Percentiles rank a stretch among this genome's conserved stretches.
phyloP scores from a whole-genome alignment of 2,888 invertebrate species.

The Ormyrus nitidulus region DNA sequence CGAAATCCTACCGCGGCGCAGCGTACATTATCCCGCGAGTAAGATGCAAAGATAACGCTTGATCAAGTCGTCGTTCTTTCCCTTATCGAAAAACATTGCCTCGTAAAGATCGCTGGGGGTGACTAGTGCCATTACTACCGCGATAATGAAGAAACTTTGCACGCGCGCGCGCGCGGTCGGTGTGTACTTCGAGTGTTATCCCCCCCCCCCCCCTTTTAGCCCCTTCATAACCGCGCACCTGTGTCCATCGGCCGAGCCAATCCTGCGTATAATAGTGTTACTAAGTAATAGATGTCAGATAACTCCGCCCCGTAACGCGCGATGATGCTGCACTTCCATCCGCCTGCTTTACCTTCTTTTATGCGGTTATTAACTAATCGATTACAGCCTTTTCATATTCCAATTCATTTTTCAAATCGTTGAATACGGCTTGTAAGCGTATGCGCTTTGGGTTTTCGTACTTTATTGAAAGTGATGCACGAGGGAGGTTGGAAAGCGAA shows the following conservation, averaged over 20 bases:
- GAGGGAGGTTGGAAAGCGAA: too few relatives aligned
- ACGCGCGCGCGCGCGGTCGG: not conserved
- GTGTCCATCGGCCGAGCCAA: conserved; percentile 46
- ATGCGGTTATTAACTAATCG: conserved; percentile 34
- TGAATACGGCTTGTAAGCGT: not conserved
- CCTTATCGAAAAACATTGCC: not conserved
- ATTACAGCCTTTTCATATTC: conserved; percentile 36
- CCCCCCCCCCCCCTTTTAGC: not conserved
- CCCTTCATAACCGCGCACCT: conserved; percentile 44
- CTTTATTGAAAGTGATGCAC: too few relatives aligned
- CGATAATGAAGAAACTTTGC: conserved; percentile 48
- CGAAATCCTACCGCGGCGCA: not conserved
- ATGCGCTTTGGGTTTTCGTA: not conserved
- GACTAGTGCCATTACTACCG: conserved; percentile 8
- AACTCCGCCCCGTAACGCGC: conserved; percentile 50
- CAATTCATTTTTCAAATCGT: conserved; percentile 11
- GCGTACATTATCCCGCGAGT: too few relatives aligned
- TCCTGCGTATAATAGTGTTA: conserved; percentile 52
- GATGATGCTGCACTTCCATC: conserved; percentile 51
- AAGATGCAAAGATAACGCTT: conserved; percentile 11
- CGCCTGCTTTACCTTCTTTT: conserved; percentile 20
- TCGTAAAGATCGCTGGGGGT: conserved; percentile 5
- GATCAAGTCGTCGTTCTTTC: conserved; percentile 18
- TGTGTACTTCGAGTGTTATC: conserved; percentile 7
- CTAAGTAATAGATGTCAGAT: conserved; percentile 58